These are phyloP conservation scores for Aphis craccivora DNA, from an alignment of 1,140 invertebrate species.

Conservation along the genomic window DNA sequence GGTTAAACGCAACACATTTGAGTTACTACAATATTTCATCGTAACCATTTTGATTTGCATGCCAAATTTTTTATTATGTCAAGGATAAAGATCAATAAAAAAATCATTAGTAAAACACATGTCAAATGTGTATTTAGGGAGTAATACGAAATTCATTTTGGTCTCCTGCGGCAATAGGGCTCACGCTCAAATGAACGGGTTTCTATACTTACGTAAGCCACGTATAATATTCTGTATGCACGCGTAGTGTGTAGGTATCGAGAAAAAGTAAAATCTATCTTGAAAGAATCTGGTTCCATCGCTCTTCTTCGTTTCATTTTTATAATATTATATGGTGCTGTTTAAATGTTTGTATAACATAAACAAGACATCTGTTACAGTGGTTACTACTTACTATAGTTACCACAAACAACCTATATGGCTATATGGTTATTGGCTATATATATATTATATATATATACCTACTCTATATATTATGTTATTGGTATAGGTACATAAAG, in stretches of 20 bases:
- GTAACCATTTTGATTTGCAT: background rate
- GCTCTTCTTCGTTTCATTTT: constrained; percentile 5
- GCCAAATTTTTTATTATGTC: constrained; percentile 6
- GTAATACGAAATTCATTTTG: background rate
- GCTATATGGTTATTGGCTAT: background rate
- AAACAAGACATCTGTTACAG: background rate
- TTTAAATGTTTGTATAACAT: background rate
- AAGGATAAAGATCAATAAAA: background rate
- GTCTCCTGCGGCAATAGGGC: background rate
- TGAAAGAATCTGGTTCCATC: background rate
- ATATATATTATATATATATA: background rate
- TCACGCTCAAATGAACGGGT: background rate
- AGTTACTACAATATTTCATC: background rate
- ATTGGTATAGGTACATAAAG: background rate
- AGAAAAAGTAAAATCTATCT: background rate
- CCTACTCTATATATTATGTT: background rate
- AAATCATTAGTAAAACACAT: background rate
- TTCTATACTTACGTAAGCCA: background rate
- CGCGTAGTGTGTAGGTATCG: background rate
- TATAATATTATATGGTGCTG: background rate
- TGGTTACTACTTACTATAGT: background rate
- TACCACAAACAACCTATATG: background rate
- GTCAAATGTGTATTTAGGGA: background rate
- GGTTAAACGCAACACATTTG: background rate
- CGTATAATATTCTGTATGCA: background rate